Evolutionary conservation across 1,140 invertebrate species (phyloP), one percentile per base, ranked within the genome.

Genomic region (Rhopalosiphum padi): DNA sequence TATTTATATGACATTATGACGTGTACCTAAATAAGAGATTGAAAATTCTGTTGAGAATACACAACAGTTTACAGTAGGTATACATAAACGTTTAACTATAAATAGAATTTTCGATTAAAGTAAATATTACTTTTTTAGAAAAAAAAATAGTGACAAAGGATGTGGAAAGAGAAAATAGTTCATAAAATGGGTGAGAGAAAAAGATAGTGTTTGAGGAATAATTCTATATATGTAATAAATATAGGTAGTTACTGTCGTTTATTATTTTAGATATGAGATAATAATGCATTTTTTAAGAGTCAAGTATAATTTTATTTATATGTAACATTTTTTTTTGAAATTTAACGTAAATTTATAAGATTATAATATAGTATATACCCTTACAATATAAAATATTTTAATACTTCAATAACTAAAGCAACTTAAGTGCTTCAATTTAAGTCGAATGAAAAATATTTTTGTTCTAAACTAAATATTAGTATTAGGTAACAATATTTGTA

Each of bases 101-200:
- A 90, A 90, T 43, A 60, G 88, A 90, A 90, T 90, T 41, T 60
- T 60, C 35, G 23, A 22, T 41, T 30, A 30, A 90, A 90, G 88
- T 90, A 90, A 90, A 90, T 60, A 90, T 90, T 43, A 90, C 35
- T 90, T 55, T 60, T 60, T 60, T 90, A 2, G 60, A 43, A 35
- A 48, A 48, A 48, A 48, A 48, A 48, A n/a, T n/a, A 68, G 60
- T 68, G 30, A n/a, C 60, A 68, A 15, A 30, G 11, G 30, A 68
- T 30, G 30, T n/a, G 30, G 5, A 68, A 68, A n/a, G 60, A n/a
- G 60, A 68, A 68, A 68, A 68, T 68, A 11, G 60, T 68, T 68
- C 11, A 68, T 68, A 15, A 68, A 68, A 68, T 68, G 4, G n/a
- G 60, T 15, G 15, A n/a, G 30, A 68, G 60, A 77, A 77, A 77